phyloP scores from a whole-genome alignment of 2,113 vertebrate genomes.

The Ariopsis seemanni region DNA sequence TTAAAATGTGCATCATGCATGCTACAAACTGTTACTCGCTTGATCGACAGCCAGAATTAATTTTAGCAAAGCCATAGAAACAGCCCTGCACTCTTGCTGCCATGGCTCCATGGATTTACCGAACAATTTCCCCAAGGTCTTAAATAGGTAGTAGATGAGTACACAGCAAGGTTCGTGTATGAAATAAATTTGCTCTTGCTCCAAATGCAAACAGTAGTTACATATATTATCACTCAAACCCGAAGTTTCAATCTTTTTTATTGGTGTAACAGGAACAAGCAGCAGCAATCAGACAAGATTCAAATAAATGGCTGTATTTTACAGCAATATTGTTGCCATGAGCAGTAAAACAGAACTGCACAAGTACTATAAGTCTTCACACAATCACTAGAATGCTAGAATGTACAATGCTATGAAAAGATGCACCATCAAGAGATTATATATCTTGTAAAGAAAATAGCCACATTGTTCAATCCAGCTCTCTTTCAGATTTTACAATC shows the following conservation, averaged over 20 bases:
- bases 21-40: background rate
- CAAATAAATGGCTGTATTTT: conserved; percentile 1
- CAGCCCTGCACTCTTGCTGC: background rate
- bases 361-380: background rate
- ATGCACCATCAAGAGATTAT: background rate
- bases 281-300: background rate
- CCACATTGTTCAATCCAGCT: background rate
- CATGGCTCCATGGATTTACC: conserved; percentile 3
- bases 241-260: conserved; percentile 1
- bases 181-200: conserved; percentile 4
- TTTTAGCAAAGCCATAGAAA: background rate
- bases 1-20: background rate
- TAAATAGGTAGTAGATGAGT: conserved; percentile 6
- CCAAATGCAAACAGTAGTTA: background rate
- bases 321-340: background rate
- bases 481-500: conserved; percentile 24
- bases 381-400: background rate
- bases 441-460: background rate
- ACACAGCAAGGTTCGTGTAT: conserved; percentile 9
- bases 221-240: background rate
- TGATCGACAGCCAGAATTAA: background rate
- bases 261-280: background rate
- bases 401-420: conserved; percentile 10
- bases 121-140: background rate
- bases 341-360: background rate